Percentiles rank a stretch among this genome's conserved stretches.
Evolutionary conservation across 2,113 vertebrate species (phyloP).

Genomic region (Carlito syrichta): DNA sequence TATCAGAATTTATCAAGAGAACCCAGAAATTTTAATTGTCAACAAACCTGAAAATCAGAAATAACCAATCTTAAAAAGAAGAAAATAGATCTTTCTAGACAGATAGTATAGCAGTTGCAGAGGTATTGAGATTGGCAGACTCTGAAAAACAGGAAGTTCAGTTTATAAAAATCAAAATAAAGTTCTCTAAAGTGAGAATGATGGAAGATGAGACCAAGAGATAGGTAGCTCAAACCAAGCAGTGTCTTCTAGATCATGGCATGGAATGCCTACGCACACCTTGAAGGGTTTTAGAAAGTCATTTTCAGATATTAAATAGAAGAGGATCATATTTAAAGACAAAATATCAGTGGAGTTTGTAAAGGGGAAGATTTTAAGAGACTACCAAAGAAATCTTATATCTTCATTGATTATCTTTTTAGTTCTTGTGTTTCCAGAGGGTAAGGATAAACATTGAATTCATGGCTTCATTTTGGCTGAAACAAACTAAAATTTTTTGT

Average conservation of each 20-base stretch:
- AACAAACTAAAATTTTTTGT: not conserved
- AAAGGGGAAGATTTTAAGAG: not conserved
- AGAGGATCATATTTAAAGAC: not conserved
- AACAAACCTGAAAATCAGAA: not conserved
- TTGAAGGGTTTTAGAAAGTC: not conserved
- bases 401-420: not conserved
- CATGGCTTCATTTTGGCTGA: not conserved
- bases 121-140: not conserved
- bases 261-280: not conserved
- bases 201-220: not conserved
- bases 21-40: not conserved
- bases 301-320: not conserved
- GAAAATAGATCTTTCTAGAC: not conserved
- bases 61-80: not conserved
- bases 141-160: not conserved
- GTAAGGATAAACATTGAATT: not conserved
- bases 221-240: not conserved
- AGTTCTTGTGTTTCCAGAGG: not conserved
- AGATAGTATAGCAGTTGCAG: not conserved
- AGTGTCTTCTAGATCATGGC: not conserved
- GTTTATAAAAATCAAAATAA: not conserved
- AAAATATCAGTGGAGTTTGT: not conserved
- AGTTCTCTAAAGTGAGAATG: not conserved
- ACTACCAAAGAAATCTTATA: not conserved
- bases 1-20: constrained; percentile 2